Evolutionary conservation across 2,888 invertebrate genomes (phyloP), one percentile per base, ranked within the genome.

Genomic region (Neoscelio sp.): DNA sequence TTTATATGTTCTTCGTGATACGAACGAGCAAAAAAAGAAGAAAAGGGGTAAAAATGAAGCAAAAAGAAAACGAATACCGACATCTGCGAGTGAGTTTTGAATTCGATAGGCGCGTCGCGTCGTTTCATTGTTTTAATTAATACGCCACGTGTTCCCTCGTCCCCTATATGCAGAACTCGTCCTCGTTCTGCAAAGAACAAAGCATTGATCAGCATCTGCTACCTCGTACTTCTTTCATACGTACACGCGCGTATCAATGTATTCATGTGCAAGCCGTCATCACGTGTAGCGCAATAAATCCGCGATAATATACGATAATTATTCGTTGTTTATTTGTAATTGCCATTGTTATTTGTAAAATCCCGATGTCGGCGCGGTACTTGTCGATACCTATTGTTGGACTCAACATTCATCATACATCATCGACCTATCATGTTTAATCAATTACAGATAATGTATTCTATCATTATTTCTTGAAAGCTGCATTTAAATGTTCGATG

Each of bases 111-210:
- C 80, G 76, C 65, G 81, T 81, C 80, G 78, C 78, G 80, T 80
- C 77, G 80, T 78, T 78, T 82, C 82, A 88, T 87, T 87, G 88
- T 88, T 88, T 88, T 88, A 87, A 88, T 87, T 88, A 88, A 87
- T 85, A 84, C 82, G 73, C 84, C 83, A 84, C 84, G 85, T 83
- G 84, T 83, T 83, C 82, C 71, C 73, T 70, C 70, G 80, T 82
- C 79, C 82, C 80, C 70, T 78, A 73, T 76, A 73, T 64, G 70
- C 74, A 64, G 50, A 76, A 65, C 67, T 76, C 79, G 80, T 80
- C 70, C 58, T 74, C 79, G 70, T 73, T 65, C 56, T 54, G 71
- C 75, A 75, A 82, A 78, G 82, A 86, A 85, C 84, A 85, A 85
- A 83, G 79, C 81, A 46, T 79, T 82, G 81, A 84, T 84, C 81